Conservation (phyloP, 2,888 invertebrate species). For the Ormyrus thymus region DNA sequence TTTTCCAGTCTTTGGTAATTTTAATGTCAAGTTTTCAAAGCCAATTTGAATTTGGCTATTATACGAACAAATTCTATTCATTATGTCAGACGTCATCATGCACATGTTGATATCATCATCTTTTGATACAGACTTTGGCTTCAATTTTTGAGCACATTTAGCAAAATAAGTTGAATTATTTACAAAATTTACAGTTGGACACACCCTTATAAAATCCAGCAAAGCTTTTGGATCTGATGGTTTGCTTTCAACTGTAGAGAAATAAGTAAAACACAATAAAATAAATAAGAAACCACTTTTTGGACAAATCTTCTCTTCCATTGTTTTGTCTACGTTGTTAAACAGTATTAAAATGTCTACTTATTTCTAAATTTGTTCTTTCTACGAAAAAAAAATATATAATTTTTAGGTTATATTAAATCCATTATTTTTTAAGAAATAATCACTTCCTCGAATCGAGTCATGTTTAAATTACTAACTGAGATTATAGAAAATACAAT, state of each 20-base stretch:
- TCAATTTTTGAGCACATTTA: slow-evolving; percentile 9
- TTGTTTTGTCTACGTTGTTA: slow-evolving; percentile 22
- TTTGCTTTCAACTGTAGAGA: background rate
- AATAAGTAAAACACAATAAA: slow-evolving; percentile 16
- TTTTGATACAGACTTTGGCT: background rate
- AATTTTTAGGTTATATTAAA: slow-evolving; percentile 35
- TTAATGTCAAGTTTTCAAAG: background rate
- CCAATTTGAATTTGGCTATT: background rate
- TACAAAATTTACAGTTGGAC: slow-evolving; percentile 31
- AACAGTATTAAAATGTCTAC: background rate
- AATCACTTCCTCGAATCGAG: slow-evolving; percentile 22
- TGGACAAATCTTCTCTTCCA: slow-evolving; percentile 15
- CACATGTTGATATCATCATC: slow-evolving; percentile 22
- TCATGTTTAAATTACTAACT: slow-evolving; percentile 2
- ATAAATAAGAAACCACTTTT: background rate
- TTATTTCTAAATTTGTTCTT: background rate
- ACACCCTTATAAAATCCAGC: slow-evolving; percentile 24
- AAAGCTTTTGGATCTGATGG: background rate
- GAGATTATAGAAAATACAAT: background rate
- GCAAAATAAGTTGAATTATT: slow-evolving; percentile 17
- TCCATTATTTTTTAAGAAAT: slow-evolving; percentile 7
- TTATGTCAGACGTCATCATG: slow-evolving; percentile 25
- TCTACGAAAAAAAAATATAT: background rate
- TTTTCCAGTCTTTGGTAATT: slow-evolving; percentile 11
- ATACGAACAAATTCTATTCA: slow-evolving; percentile 36